Percentiles rank a stretch among this genome's conserved stretches.
phyloP scores from a whole-genome alignment of 2,888 invertebrate species.

The Ectemnius lituratus region DNA sequence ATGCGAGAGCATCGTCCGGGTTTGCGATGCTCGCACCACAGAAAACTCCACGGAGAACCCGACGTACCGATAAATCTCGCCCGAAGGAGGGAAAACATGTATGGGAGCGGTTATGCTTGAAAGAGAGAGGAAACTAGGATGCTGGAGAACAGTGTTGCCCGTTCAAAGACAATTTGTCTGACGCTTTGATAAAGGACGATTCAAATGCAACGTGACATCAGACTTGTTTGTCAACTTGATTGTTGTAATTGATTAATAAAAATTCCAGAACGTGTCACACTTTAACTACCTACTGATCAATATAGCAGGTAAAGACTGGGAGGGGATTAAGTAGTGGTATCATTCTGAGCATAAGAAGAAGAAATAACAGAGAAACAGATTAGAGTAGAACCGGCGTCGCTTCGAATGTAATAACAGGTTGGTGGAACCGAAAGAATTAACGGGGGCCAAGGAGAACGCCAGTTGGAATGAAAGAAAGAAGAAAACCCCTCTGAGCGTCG shows the following conservation, averaged over 20 bases:
- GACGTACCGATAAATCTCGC: conserved; percentile 56
- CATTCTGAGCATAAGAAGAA: too few relatives aligned
- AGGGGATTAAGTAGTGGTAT: too few relatives aligned
- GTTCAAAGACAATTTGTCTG: conserved; percentile 50
- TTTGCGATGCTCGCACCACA: conserved; percentile 42
- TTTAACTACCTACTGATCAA: too few relatives aligned
- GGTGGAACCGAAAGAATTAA: too few relatives aligned
- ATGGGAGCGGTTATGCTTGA: too few relatives aligned
- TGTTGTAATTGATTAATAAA: background rate
- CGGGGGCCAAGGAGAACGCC: too few relatives aligned
- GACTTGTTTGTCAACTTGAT: background rate
- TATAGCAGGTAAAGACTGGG: too few relatives aligned
- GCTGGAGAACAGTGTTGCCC: background rate
- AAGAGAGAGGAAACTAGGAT: conserved; percentile 19
- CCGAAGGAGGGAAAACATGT: background rate
- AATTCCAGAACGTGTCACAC: too few relatives aligned
- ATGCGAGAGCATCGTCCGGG: conserved; percentile 47
- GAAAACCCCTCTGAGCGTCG: conserved; percentile 6
- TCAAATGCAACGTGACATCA: conserved; percentile 39
- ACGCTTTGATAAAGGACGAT: conserved; percentile 50
- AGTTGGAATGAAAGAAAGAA: background rate
- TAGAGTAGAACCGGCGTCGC: too few relatives aligned
- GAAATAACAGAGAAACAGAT: too few relatives aligned
- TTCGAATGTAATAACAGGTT: too few relatives aligned
- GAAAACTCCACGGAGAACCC: conserved; percentile 52